phyloP scores from a whole-genome alignment of 2,797 vertebrate species.

The Simalia tracyae region DNA sequence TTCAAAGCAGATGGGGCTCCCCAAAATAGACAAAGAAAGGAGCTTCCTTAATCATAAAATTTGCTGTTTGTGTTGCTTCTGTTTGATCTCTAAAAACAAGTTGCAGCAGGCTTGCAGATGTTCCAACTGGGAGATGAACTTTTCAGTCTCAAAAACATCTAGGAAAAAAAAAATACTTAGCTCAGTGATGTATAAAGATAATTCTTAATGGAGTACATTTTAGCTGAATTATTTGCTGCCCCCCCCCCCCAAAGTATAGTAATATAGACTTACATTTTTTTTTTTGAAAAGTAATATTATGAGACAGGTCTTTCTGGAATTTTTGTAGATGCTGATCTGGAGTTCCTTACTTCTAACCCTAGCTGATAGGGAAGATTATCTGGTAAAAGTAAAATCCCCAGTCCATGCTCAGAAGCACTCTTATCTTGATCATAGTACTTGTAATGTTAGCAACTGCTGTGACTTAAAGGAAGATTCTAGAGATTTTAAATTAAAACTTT shows the following conservation, averaged over 20 bases:
- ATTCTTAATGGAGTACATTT: constrained; percentile 21
- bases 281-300: neutral
- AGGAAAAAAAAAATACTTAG: neutral
- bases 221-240: neutral
- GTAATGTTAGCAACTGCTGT: neutral
- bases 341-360: neutral
- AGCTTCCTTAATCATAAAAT: accelerated
- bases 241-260: neutral
- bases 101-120: neutral
- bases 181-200: constrained; percentile 10
- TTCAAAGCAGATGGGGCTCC: neutral
- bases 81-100: neutral
- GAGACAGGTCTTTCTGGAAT: neutral
- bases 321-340: neutral
- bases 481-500: neutral
- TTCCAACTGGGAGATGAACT: neutral
- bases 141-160: accelerated
- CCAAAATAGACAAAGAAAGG: neutral
- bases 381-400: neutral
- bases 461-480: neutral
- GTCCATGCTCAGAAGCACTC: neutral
- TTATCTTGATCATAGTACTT: neutral
- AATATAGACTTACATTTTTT: neutral
- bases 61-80: neutral
- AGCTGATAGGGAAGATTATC: neutral